Conservation (phyloP, 2,888 invertebrate genomes). For the Oxystoma pomonae region DNA sequence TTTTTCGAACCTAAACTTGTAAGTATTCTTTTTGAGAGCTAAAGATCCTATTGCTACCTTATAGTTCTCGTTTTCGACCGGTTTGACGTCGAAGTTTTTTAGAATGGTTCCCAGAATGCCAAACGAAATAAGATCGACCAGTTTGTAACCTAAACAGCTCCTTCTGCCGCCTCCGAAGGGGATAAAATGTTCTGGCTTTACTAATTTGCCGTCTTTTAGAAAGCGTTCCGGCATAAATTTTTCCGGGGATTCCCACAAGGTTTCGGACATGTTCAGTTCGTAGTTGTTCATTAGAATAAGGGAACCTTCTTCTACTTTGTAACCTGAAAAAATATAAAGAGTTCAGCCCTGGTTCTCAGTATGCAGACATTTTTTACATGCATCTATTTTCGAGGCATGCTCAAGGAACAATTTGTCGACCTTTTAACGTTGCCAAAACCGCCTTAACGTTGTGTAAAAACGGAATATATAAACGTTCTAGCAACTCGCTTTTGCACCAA, state of each 20-base stretch:
- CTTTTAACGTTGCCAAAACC: too few relatives aligned
- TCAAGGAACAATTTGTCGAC: too few relatives aligned
- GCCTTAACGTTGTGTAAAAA: too few relatives aligned
- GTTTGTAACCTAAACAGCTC: constrained; percentile 65
- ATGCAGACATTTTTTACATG: too few relatives aligned
- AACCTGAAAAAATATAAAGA: too few relatives aligned
- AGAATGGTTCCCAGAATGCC: constrained; percentile 52
- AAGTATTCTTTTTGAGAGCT: constrained; percentile 52
- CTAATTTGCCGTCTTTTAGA: constrained; percentile 51
- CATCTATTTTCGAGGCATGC: too few relatives aligned
- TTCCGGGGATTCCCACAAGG: constrained; percentile 58
- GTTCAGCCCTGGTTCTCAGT: too few relatives aligned
- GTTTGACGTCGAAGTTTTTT: constrained; percentile 52
- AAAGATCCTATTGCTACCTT: constrained; percentile 54
- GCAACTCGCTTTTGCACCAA: too few relatives aligned
- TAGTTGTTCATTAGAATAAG: constrained; percentile 65
- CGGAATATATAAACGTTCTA: too few relatives aligned
- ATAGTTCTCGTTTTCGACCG: constrained; percentile 48
- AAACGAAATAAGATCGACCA: constrained; percentile 59
- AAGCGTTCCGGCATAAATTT: constrained; percentile 61
- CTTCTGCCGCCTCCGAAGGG: constrained; percentile 64
- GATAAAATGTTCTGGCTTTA: constrained; percentile 61
- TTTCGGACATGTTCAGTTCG: constrained; percentile 59
- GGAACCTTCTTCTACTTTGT: constrained; percentile 56
- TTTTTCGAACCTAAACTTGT: constrained; percentile 49